Conservation (phyloP, 2,888 invertebrate genomes). For the Ptychoptera contaminata region DNA sequence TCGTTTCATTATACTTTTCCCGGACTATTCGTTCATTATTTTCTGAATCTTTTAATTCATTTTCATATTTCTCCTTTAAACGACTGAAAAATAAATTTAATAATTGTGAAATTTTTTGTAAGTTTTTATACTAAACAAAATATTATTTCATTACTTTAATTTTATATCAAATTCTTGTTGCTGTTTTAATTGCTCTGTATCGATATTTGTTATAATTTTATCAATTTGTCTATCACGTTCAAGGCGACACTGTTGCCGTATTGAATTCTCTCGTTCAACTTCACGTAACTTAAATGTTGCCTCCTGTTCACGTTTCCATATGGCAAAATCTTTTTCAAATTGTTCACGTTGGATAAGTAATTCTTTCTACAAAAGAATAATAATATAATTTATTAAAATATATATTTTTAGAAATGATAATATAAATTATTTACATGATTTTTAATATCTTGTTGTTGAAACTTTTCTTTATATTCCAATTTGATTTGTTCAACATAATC, state of each 20-base stretch:
- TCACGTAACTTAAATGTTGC: conserved; percentile 32
- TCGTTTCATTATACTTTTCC: conserved; percentile 47
- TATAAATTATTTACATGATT: conserved; percentile 20
- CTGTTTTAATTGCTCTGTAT: conserved; percentile 24
- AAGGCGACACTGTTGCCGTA: conserved; percentile 50
- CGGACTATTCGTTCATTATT: conserved; percentile 48
- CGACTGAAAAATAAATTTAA: conserved; percentile 35
- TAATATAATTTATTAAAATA: not conserved
- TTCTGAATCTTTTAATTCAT: conserved; percentile 50
- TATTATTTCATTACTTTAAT: conserved; percentile 16
- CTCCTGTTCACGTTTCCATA: conserved; percentile 42
- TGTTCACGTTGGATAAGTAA: conserved; percentile 39
- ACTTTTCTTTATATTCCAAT: conserved; percentile 34
- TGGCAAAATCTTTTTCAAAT: conserved; percentile 42
- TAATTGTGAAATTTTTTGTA: no score
- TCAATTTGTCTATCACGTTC: conserved; percentile 71
- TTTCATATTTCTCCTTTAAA: conserved; percentile 59
- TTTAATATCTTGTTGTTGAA: conserved; percentile 31
- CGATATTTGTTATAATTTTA: conserved; percentile 28
- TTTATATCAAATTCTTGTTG: conserved; percentile 27
- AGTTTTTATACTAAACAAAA: not conserved
- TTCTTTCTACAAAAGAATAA: conserved; percentile 32
- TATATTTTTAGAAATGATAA: not conserved
- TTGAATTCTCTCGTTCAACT: conserved; percentile 48
- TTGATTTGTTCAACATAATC: conserved; percentile 32